Conservation (phyloP, 2,888 invertebrate genomes). For the Drosophila seclusa region DNA sequence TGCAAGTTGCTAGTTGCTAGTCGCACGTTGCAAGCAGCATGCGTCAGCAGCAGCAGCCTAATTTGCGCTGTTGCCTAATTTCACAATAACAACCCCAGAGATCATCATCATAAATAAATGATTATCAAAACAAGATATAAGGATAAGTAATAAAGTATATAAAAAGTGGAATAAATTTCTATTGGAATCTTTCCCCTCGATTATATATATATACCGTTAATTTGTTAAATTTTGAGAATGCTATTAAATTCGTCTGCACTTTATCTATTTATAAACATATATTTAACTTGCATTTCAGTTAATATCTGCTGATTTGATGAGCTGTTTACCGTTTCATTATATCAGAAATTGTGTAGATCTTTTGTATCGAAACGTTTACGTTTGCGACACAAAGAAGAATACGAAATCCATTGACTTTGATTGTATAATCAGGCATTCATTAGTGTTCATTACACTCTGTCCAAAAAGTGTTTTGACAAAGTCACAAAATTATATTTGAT, state of each 20-base stretch:
- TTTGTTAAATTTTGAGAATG: neutral
- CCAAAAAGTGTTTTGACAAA: neutral
- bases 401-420: neutral
- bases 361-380: constrained; percentile 1
- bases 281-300: neutral
- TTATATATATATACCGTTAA: neutral
- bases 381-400: constrained; percentile 1
- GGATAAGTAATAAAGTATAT: neutral
- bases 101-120: neutral
- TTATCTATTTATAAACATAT: neutral
- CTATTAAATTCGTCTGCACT: neutral
- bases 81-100: constrained; percentile 52
- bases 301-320: neutral
- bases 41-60: constrained; percentile 21
- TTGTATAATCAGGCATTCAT: neutral
- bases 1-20: constrained; percentile 38
- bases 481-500: neutral
- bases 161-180: neutral
- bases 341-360: neutral
- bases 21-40: constrained; percentile 38
- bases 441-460: neutral
- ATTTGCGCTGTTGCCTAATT: constrained; percentile 42
- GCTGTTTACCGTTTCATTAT: neutral
- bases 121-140: no score
- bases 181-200: neutral